These are phyloP conservation scores for Nephila pilipes DNA, from an alignment of 1,140 invertebrate species.

Conservation along the genomic window DNA sequence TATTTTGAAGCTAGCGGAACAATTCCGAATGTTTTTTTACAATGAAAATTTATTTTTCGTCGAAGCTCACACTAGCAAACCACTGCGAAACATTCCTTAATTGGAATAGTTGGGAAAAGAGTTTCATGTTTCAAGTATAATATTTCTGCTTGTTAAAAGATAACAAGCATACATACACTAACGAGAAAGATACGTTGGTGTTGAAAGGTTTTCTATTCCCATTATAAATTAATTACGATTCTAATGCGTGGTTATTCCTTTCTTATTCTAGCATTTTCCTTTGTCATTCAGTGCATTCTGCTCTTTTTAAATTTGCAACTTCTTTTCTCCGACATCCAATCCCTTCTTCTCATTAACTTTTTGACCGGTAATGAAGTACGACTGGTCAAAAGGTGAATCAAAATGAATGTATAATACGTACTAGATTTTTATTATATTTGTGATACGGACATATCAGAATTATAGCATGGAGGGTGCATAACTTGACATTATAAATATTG, in stretches of 20 bases:
- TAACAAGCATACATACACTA: constrained; percentile 21
- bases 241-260: neutral
- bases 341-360: constrained; percentile 4
- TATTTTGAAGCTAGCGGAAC: neutral
- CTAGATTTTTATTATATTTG: no score
- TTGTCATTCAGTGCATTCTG: neutral
- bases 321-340: neutral
- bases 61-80: neutral
- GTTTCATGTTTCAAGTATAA: constrained; percentile 24
- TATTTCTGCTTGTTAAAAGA: constrained; percentile 36
- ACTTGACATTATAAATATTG: no score
- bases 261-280: neutral
- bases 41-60: constrained; percentile 27
- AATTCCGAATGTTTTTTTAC: neutral
- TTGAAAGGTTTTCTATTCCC: constrained; percentile 10
- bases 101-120: constrained; percentile 29
- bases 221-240: neutral
- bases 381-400: no score
- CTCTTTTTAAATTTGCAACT: neutral
- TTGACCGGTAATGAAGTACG: neutral
- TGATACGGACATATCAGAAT: no score
- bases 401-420: neutral
- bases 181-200: neutral
- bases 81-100: constrained; percentile 12
- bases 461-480: neutral